A percentile compares a stretch with the other conserved stretches of the same genome.
phyloP scores from a whole-genome alignment of 2,797 vertebrate species.

The Gephyroberyx darwinii region DNA sequence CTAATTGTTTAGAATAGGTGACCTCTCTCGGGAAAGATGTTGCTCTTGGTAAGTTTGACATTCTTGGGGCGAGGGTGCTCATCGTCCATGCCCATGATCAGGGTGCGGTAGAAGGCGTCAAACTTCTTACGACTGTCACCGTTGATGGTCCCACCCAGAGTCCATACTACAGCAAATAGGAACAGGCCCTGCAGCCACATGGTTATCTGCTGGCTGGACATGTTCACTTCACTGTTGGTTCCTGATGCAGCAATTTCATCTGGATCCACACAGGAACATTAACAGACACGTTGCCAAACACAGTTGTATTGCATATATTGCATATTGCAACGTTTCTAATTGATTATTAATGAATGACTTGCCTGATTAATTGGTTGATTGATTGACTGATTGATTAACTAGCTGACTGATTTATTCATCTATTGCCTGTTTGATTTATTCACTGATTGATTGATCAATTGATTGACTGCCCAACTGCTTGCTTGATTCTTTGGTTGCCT shows the following conservation, averaged over 20 bases:
- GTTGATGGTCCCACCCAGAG: conserved; percentile 87
- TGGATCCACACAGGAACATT: conserved; percentile 56
- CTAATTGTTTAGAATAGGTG: conserved; percentile 7
- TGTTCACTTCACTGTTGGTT: conserved; percentile 67
- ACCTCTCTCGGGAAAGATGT: conserved; percentile 91
- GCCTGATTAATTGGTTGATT: too few relatives aligned
- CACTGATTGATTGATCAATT: too few relatives aligned
- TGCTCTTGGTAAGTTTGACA: conserved; percentile 87
- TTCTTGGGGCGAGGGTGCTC: conserved; percentile 85
- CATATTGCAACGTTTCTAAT: too few relatives aligned
- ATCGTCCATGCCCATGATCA: conserved; percentile 82
- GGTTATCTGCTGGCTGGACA: conserved; percentile 86
- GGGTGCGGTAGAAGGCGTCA: conserved; percentile 87
- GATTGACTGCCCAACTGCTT: too few relatives aligned
- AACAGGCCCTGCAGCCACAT: conserved; percentile 92
- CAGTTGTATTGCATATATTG: too few relatives aligned
- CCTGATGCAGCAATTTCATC: conserved; percentile 84
- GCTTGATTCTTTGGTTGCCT: too few relatives aligned
- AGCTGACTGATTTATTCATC: too few relatives aligned
- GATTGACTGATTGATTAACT: too few relatives aligned
- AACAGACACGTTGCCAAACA: not conserved
- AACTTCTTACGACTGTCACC: conserved; percentile 90
- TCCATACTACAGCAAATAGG: conserved; percentile 93
- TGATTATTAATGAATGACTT: too few relatives aligned
- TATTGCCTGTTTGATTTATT: too few relatives aligned